Base-by-base conservation (phyloP, 1,140 invertebrate species). In the Mylabris phalerata region DNA sequence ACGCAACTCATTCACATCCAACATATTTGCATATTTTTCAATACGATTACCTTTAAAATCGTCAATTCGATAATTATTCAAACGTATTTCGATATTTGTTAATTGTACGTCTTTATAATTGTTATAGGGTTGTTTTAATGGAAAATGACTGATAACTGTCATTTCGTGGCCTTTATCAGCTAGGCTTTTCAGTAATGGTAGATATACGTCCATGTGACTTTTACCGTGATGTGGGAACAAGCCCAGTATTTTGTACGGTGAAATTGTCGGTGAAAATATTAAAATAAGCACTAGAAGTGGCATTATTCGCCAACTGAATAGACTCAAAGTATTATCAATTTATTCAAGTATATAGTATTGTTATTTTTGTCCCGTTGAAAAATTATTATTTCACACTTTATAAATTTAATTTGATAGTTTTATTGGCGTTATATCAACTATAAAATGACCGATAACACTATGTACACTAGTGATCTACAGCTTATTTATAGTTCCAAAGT, bases 121-220 rank as follows among this genome's bases (percentile, higher is more conserved):
- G 3, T 70, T 54, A 3, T 76, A 3, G 0, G 68, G 59, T 19
- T 61, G 55, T 57, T 55, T 50, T 39, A 57, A 57, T 13, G 78
- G 74, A 49, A 77, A 80, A 51, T 82, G 80, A 1, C 83, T 85
- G 3, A 85, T 68, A 2, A 87, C 79, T 2, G 82, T 87, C 1
- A 89, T 10, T 4, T 86, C 73, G 61, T 89, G 84, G 0, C 84
- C 84, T 19, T 79, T 76, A 9, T 70, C 67, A 0, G 78, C 80
- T 27, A 89, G 65, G 42, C 75, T 79, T 25, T 76, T 68, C 0
- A 87, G 67, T 2, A 89, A 69, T 0, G 84, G 83, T n/a, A 82
- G 75, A 66, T 85, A 84, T 5, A 86, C 81, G 60, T 80, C 77
- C 55, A 85, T 85, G 59, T 90, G 87, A 65, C 85, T 88, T 60